Percentiles rank a stretch among this genome's conserved stretches.
These are phyloP conservation scores for Pristionchus exspectatus DNA, from an alignment of 2,888 invertebrate genomes.

Conservation along the genomic window DNA sequence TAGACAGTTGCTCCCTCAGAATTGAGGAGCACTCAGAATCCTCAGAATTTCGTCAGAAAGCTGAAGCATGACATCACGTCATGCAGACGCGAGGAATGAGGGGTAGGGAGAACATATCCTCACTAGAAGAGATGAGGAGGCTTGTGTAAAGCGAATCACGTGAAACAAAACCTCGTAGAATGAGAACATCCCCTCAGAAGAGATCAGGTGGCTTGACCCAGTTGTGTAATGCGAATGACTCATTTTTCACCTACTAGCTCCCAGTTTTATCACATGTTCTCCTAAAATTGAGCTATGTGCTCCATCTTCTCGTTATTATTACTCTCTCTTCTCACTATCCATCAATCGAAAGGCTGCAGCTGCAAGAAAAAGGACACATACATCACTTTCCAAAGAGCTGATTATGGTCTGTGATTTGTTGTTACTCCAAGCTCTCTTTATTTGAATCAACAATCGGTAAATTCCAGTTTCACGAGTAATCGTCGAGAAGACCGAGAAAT, in stretches of 20 bases:
- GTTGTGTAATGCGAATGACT: background rate
- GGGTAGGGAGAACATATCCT: too few relatives aligned
- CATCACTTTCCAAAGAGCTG: background rate
- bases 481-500: background rate
- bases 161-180: too few relatives aligned
- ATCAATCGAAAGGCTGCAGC: background rate
- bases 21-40: too few relatives aligned
- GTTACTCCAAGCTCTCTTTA: background rate
- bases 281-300: background rate
- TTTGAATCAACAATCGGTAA: background rate
- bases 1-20: too few relatives aligned
- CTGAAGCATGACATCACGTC: too few relatives aligned
- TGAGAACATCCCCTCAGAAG: too few relatives aligned
- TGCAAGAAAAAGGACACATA: background rate
- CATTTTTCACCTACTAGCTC: background rate
- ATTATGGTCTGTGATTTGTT: background rate
- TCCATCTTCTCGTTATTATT: background rate
- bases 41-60: too few relatives aligned
- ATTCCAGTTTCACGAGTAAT: background rate
- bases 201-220: too few relatives aligned
- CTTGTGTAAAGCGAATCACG: too few relatives aligned
- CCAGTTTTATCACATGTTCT: background rate
- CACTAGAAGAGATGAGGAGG: too few relatives aligned
- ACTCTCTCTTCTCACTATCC: background rate
- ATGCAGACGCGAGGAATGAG: too few relatives aligned